A percentile compares a stretch with the other conserved stretches of the same genome.
These are phyloP conservation scores for Coleophora deauratella DNA, from an alignment of 2,888 invertebrate species.

Conservation along the genomic window DNA sequence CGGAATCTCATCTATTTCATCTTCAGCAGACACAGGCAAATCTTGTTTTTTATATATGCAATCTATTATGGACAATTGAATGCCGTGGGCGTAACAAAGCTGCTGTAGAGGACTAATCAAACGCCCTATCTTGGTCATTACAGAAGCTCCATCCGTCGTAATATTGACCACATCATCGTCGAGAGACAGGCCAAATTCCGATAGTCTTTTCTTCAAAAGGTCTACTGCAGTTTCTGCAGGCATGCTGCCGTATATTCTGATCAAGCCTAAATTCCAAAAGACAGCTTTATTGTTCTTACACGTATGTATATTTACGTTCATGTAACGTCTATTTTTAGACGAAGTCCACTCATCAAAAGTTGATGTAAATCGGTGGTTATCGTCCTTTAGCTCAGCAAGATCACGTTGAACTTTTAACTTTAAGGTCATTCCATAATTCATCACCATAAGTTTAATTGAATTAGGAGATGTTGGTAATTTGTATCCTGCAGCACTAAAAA, in stretches of 20 bases:
- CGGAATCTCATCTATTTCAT: not conserved
- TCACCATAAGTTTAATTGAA: slow-evolving; percentile 15
- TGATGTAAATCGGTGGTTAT: slow-evolving; percentile 13
- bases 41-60: slow-evolving; percentile 2
- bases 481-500: slow-evolving; percentile 8
- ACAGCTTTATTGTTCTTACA: not conserved
- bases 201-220: not conserved
- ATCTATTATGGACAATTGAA: slow-evolving; percentile 8
- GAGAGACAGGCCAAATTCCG: not conserved
- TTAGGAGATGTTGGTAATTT: slow-evolving; percentile 10
- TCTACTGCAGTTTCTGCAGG: slow-evolving; percentile 4
- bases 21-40: not conserved
- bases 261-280: slow-evolving; percentile 7
- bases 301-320: slow-evolving; percentile 8
- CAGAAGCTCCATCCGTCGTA: slow-evolving; percentile 11
- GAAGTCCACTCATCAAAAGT: slow-evolving; percentile 6
- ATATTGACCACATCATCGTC: slow-evolving; percentile 5
- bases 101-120: slow-evolving; percentile 8
- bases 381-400: slow-evolving; percentile 9
- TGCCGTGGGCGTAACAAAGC: slow-evolving; percentile 11
- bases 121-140: slow-evolving; percentile 8
- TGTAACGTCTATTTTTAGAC: slow-evolving; percentile 6
- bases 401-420: slow-evolving; percentile 12
- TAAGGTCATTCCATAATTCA: slow-evolving; percentile 15
- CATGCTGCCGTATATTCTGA: slow-evolving; percentile 8